These are phyloP conservation scores for Penaeus monodon DNA, from an alignment of 2,888 invertebrate genomes.

Conservation along the genomic window DNA sequence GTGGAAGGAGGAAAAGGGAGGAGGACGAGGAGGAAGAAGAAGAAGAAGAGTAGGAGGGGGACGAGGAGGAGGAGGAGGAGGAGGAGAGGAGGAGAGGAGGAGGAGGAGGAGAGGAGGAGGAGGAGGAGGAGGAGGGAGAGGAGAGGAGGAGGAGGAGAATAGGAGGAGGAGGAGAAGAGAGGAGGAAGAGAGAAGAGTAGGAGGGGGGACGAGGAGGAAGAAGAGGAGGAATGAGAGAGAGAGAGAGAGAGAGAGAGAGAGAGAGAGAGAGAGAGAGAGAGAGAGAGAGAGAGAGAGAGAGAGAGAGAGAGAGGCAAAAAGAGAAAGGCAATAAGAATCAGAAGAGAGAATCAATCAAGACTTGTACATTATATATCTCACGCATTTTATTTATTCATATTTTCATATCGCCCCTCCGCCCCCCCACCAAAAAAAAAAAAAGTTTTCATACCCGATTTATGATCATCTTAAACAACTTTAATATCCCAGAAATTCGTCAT, in stretches of 20 bases:
- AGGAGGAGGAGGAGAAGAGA: background rate
- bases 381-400: no score
- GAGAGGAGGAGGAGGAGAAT: no score
- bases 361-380: no score
- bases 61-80: background rate
- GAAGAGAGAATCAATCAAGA: no score
- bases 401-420: no score
- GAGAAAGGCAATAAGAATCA: background rate
- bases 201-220: background rate
- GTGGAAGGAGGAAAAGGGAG: slow-evolving; percentile 66
- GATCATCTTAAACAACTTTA: no score
- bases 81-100: background rate
- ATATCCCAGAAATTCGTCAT: no score
- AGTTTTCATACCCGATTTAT: no score
- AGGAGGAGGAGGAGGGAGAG: no score
- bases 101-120: background rate
- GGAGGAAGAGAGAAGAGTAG: no score
- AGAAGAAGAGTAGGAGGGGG: no score
- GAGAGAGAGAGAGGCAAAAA: background rate
- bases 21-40: background rate
- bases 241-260: background rate
- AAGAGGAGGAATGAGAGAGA: background rate
- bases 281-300: background rate
- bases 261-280: background rate
- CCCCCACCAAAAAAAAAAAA: no score